These are phyloP conservation scores for Polia nebulosa DNA, from an alignment of 2,888 invertebrate species.

Conservation along the genomic window DNA sequence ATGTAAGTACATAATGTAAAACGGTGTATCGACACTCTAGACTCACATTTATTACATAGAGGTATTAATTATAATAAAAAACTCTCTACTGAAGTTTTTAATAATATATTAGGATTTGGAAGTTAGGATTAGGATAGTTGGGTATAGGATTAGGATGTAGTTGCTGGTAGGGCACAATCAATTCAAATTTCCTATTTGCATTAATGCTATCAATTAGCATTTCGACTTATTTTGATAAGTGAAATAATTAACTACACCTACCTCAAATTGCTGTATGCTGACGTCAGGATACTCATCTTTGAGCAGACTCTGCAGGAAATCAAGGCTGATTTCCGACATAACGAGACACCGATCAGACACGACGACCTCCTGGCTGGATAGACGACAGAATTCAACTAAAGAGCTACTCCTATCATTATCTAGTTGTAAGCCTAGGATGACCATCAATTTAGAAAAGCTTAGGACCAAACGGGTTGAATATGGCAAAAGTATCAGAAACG, in stretches of 20 bases:
- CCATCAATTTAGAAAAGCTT: slow-evolving; percentile 3
- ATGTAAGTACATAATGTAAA: no score
- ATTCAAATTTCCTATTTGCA: neutral
- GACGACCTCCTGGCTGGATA: slow-evolving; percentile 38
- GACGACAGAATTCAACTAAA: slow-evolving; percentile 37
- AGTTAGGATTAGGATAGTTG: no score
- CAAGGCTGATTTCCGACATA: slow-evolving; percentile 88
- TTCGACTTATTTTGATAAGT: no score
- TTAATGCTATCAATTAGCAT: no score
- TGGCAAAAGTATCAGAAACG: no score
- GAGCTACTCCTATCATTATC: slow-evolving; percentile 42
- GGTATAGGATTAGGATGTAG: no score
- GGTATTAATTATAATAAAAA: no score
- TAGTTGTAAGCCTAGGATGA: slow-evolving; percentile 29
- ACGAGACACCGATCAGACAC: slow-evolving; percentile 65
- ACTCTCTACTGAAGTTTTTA: no score
- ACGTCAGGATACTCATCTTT: slow-evolving; percentile 91
- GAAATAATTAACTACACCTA: slow-evolving; percentile 66
- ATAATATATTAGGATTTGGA: no score
- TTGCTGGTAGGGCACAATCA: neutral
- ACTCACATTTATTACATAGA: no score
- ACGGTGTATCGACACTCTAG: no score
- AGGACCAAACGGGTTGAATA: slow-evolving; percentile 17
- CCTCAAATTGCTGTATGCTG: slow-evolving; percentile 90
- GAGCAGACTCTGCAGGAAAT: slow-evolving; percentile 90